phyloP scores from a whole-genome alignment of 2,113 vertebrate species.

The Lates calcarifer region DNA sequence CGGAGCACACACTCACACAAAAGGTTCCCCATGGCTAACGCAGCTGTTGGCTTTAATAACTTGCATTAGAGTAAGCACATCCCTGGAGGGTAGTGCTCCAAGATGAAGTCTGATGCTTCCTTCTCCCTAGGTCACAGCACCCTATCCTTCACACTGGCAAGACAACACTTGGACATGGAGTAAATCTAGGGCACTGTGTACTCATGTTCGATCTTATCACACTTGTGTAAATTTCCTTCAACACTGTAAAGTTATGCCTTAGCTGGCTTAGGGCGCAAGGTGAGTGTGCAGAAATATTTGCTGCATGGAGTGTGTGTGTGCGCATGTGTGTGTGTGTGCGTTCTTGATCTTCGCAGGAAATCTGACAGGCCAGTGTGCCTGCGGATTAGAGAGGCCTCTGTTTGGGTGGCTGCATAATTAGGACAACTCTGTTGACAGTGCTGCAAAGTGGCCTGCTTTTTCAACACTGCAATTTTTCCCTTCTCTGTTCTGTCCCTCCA shows the following conservation, averaged over 20 bases:
- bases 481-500: conserved; percentile 12
- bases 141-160: conserved; percentile 57
- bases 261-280: conserved; percentile 32
- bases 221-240: conserved; percentile 54
- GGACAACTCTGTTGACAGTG: conserved; percentile 75
- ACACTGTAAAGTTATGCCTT: conserved; percentile 42
- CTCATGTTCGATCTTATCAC: conserved; percentile 61
- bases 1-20: conserved; percentile 32
- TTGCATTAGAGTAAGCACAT: conserved; percentile 69
- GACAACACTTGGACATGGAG: conserved; percentile 46
- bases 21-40: conserved; percentile 59
- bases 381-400: conserved; percentile 71
- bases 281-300: conserved; percentile 37
- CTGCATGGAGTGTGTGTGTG: background rate
- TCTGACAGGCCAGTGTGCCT: conserved; percentile 74
- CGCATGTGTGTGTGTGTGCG: conserved; percentile 16
- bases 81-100: conserved; percentile 62
- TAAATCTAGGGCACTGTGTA: conserved; percentile 65
- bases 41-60: conserved; percentile 79
- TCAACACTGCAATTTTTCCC: background rate
- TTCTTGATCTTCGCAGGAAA: conserved; percentile 65
- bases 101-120: conserved; percentile 57
- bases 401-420: conserved; percentile 84
- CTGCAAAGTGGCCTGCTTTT: conserved; percentile 64
- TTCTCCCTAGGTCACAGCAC: conserved; percentile 58